Evolutionary conservation across 2,113 vertebrate genomes (phyloP).

Genomic region (Pleuronectes platessa): DNA sequence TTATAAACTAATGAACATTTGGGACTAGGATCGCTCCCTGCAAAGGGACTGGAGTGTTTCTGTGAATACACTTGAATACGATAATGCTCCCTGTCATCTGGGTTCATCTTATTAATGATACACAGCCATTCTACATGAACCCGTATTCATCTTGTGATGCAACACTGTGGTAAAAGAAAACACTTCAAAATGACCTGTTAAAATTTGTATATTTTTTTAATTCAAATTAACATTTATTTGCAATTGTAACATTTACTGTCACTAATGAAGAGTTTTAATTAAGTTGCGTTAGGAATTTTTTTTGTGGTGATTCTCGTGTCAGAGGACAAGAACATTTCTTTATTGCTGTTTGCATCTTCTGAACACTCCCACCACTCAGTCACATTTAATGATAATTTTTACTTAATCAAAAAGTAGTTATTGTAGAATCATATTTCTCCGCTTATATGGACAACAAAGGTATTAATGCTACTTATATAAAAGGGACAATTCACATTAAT

Average conservation of each 20-base stretch:
- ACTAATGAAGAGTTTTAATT: no score
- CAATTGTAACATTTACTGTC: not conserved
- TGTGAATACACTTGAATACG: conserved; percentile 51
- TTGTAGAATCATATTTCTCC: not conserved
- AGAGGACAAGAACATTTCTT: no score
- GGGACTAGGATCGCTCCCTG: conserved; percentile 38
- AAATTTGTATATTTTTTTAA: not conserved
- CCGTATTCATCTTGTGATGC: not conserved
- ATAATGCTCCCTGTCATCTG: conserved; percentile 51
- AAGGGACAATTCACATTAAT: no score
- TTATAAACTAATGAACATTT: conserved; percentile 60
- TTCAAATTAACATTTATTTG: not conserved
- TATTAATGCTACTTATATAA: no score
- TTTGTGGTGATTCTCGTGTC: not conserved
- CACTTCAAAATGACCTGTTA: not conserved
- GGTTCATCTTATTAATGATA: conserved; percentile 40
- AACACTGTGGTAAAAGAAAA: not conserved
- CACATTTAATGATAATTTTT: no score
- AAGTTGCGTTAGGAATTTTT: no score
- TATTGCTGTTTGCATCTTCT: no score
- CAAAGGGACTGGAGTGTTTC: conserved; percentile 18
- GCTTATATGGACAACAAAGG: not conserved
- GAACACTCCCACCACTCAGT: no score
- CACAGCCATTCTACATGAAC: not conserved
- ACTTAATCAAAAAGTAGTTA: not conserved